phyloP scores from a whole-genome alignment of 2,888 invertebrate genomes.

The Drosophila affinis region DNA sequence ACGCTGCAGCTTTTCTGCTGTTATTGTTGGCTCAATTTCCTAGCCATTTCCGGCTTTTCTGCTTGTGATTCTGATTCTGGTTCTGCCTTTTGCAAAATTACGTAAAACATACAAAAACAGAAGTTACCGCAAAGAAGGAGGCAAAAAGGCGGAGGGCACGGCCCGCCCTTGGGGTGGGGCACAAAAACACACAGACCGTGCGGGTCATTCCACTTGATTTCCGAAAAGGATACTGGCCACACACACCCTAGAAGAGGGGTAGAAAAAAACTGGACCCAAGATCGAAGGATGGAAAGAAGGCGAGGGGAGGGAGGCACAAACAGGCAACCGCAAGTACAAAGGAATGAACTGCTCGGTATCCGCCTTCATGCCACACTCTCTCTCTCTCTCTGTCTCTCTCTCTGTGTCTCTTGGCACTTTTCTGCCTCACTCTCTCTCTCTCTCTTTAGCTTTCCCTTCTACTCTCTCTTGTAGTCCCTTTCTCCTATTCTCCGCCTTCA shows the following conservation, averaged over 20 bases:
- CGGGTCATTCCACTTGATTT: slow-evolving; percentile 82
- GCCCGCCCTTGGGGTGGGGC: slow-evolving; percentile 10
- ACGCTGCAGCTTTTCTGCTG: slow-evolving; percentile 37
- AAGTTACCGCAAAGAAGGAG: slow-evolving; percentile 51
- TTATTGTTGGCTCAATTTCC: slow-evolving; percentile 79
- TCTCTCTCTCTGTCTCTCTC: neutral
- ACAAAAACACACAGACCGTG: slow-evolving; percentile 48
- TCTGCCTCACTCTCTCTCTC: neutral
- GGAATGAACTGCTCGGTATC: slow-evolving; percentile 55
- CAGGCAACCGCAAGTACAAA: slow-evolving; percentile 67
- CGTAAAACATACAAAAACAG: slow-evolving; percentile 77
- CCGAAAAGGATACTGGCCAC: slow-evolving; percentile 70
- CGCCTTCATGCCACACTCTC: slow-evolving; percentile 6
- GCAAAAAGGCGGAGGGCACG: neutral
- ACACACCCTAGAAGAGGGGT: slow-evolving; percentile 20
- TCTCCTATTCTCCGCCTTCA: slow-evolving; percentile 9
- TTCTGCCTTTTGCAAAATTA: slow-evolving; percentile 59
- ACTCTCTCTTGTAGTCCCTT: neutral
- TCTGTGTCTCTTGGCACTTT: slow-evolving; percentile 1
- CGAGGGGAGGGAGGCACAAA: slow-evolving; percentile 14
- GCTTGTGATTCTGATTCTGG: slow-evolving; percentile 44
- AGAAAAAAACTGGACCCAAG: slow-evolving; percentile 24
- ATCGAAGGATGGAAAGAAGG: slow-evolving; percentile 36
- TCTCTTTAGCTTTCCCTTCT: neutral
- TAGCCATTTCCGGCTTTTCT: slow-evolving; percentile 75